Evolutionary conservation across 1,140 invertebrate species (phyloP).

Genomic region (Drosophila paulistorum): DNA sequence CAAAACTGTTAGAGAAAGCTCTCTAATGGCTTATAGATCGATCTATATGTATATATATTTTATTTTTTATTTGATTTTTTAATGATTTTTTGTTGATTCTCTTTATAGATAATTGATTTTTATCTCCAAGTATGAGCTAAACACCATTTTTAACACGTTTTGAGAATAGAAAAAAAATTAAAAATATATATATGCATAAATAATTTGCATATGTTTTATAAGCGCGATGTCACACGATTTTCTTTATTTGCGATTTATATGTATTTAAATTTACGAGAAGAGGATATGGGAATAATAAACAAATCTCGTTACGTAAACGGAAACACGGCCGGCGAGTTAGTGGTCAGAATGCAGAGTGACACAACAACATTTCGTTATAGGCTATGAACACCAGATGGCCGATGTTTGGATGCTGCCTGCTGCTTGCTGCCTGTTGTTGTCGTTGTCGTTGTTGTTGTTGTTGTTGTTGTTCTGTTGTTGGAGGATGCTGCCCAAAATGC

Average conservation of each 20-base stretch:
- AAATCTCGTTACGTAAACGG: constrained; percentile 57
- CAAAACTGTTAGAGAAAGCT: constrained; percentile 2
- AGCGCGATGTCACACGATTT: constrained; percentile 13
- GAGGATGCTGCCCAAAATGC: constrained; percentile 18
- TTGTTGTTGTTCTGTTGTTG: no score
- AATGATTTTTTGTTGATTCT: background rate
- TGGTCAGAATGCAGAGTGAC: constrained; percentile 83
- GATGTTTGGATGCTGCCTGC: constrained; percentile 21
- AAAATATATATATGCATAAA: background rate
- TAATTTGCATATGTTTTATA: background rate
- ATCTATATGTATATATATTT: no score
- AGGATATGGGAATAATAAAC: constrained; percentile 6
- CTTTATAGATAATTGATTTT: background rate
- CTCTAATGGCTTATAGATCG: background rate
- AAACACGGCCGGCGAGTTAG: constrained; percentile 82
- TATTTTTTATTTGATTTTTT: background rate
- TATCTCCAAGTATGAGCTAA: background rate
- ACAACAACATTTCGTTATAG: constrained; percentile 60
- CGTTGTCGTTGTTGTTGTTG: no score
- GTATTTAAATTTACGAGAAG: background rate
- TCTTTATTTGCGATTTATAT: background rate
- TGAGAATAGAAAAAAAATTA: background rate
- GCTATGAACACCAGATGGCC: constrained; percentile 45
- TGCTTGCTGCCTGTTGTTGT: background rate
- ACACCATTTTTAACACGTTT: constrained; percentile 1